These are phyloP conservation scores for Denticeps clupeoides DNA, from an alignment of 2,797 vertebrate species.

Conservation along the genomic window DNA sequence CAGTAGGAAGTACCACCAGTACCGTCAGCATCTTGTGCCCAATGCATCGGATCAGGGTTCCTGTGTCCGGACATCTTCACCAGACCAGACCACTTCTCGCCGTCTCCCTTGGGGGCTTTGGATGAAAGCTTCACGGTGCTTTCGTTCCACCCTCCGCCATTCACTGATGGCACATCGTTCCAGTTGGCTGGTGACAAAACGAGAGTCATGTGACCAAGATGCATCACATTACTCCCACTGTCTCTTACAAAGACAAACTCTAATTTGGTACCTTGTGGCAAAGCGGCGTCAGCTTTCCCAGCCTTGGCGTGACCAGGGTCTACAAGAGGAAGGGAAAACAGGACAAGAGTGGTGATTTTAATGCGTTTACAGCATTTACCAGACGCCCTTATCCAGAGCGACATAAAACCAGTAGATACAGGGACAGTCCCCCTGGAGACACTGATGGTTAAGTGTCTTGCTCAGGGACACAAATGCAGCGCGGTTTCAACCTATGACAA, in stretches of 20 bases:
- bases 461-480: no score
- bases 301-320: conserved; percentile 42
- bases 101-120: conserved; percentile 59
- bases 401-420: no score
- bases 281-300: conserved; percentile 37
- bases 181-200: conserved; percentile 43
- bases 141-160: conserved; percentile 75
- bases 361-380: no score
- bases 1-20: not conserved
- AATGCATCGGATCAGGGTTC: conserved; percentile 66
- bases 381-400: no score
- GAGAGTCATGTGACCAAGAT: not conserved
- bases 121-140: conserved; percentile 62
- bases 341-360: no score
- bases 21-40: conserved; percentile 76
- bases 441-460: no score
- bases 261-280: conserved; percentile 30
- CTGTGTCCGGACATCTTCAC: conserved; percentile 58
- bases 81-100: conserved; percentile 64
- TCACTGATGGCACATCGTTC: conserved; percentile 71
- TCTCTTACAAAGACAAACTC: not conserved
- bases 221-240: not conserved
- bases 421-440: no score
- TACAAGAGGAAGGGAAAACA: conserved; percentile 23
- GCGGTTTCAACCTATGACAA: no score